Base-by-base conservation (phyloP, 92 coral and sea anemone genomes). In the Parazoanthus darwini region DNA sequence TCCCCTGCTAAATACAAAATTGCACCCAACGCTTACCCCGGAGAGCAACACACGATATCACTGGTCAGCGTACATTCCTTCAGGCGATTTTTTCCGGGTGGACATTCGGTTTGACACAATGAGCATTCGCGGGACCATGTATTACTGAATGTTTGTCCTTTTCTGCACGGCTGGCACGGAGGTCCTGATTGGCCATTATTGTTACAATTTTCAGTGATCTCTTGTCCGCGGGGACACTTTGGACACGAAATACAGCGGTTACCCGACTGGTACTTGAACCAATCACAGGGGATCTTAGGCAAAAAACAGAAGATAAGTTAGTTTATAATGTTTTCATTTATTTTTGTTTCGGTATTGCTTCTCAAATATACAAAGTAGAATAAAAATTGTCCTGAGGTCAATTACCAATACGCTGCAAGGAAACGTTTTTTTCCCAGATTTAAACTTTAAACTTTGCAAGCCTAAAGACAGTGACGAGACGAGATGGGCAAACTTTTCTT, bases 61-160 rank as follows among this genome's bases (percentile, higher is more conserved):
- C 25, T n/a, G 13, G 79, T 76, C 79, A 76, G 79, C 26, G 79
- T 76, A 39, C 79, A 76, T 39, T 9, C 35, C 79, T 15, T 76
- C 9, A 76, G 23, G 8, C 37, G 8, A 15, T 3, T 29, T 25
- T 16, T 76, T 38, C 79, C 51, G 25, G 20, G 39, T 3, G 51
- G 51, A 36, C 79, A 76, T 23, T 76, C 9, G 38, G 15, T 20
- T 23, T 76, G 54, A 6, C 79, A 76, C 26, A 8, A 54, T 6
- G 11, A 6, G 46, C 79, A 76, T 8, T 37, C 79, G 48, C 18
- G 23, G 50, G 79, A 76, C 26, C 46, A 15, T 15, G 10, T 76
- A 11, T 39, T 10, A 39, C 79, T 76, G 35, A 37, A 76, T 13
- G 51, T 76, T n/a, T 76, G 79, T 20, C 54, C 79, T 44, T 76